A percentile compares a stretch with the other conserved stretches of the same genome.
Conservation (phyloP, 2,888 invertebrate species). For the Sinopyrophorus schimmeli region DNA sequence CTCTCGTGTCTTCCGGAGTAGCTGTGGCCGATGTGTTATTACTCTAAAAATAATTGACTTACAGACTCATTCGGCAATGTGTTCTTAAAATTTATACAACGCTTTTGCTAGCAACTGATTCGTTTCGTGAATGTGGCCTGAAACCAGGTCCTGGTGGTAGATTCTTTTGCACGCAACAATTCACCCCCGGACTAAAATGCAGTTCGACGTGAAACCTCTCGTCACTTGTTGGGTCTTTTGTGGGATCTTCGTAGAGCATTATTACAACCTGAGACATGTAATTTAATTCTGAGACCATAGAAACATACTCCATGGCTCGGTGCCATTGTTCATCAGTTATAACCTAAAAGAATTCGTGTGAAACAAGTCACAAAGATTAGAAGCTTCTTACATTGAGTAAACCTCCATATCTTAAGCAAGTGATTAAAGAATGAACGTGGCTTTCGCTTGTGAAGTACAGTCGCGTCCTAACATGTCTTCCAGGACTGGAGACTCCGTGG, state of each 20-base stretch:
- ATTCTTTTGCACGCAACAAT: slow-evolving; percentile 94
- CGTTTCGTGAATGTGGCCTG: slow-evolving; percentile 87
- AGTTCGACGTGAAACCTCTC: slow-evolving; percentile 97
- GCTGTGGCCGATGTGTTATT: slow-evolving; percentile 67
- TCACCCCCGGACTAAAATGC: slow-evolving; percentile 98
- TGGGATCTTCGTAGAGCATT: slow-evolving; percentile 98
- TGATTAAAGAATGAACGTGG: slow-evolving; percentile 97
- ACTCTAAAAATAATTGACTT: slow-evolving; percentile 54
- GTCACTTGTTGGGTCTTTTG: slow-evolving; percentile 88
- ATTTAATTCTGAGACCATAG: slow-evolving; percentile 96
- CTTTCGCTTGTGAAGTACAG: slow-evolving; percentile 99
- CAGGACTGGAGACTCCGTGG: slow-evolving; percentile 97
- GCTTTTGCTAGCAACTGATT: slow-evolving; percentile 67
- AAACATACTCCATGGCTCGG: slow-evolving; percentile 97
- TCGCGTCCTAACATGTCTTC: slow-evolving; percentile 96
- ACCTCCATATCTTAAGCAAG: slow-evolving; percentile 91
- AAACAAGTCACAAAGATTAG: slow-evolving; percentile 23
- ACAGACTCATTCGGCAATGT: background rate
- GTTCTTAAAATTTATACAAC: slow-evolving; percentile 51
- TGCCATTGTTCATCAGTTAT: slow-evolving; percentile 96
- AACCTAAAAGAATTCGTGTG: slow-evolving; percentile 61
- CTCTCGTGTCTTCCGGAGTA: slow-evolving; percentile 54
- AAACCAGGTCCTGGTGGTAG: slow-evolving; percentile 91
- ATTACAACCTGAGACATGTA: slow-evolving; percentile 99
- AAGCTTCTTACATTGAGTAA: slow-evolving; percentile 72